Evolutionary conservation across 2,113 vertebrate genomes (phyloP).

Genomic region (Mormyrus lacerda): DNA sequence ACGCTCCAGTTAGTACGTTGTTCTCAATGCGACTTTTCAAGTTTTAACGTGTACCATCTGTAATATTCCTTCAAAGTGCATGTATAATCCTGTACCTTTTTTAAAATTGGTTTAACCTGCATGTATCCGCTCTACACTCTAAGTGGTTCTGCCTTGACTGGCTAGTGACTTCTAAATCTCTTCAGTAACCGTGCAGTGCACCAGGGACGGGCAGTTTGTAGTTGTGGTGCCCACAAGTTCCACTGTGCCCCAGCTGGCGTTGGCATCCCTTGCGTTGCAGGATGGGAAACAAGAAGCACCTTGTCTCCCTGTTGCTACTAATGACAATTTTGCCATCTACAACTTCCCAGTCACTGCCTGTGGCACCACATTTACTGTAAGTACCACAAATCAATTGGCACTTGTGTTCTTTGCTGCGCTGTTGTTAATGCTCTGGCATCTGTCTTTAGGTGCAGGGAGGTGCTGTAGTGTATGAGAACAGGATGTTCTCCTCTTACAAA

Average conservation of each 20-base stretch:
- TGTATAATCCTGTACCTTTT: background rate
- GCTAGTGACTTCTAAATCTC: conserved; percentile 12
- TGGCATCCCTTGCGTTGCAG: conserved; percentile 35
- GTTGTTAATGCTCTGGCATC: background rate
- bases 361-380: conserved; percentile 47
- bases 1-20: background rate
- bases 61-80: too few species aligned
- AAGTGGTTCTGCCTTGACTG: background rate
- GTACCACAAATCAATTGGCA: background rate
- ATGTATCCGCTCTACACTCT: background rate
- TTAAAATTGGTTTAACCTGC: too few species aligned
- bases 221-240: conserved; percentile 38
- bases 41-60: background rate
- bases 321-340: conserved; percentile 49
- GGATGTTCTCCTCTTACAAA: conserved; percentile 46
- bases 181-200: conserved; percentile 57
- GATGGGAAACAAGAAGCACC: conserved; percentile 21
- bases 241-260: conserved; percentile 44
- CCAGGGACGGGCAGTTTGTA: conserved; percentile 40
- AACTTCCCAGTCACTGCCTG: conserved; percentile 51
- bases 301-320: conserved; percentile 42
- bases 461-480: conserved; percentile 18
- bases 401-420: background rate
- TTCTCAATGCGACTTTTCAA: background rate
- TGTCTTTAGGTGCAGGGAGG: conserved; percentile 46